phyloP scores from a whole-genome alignment of 2,888 invertebrate genomes.

The Sabatieria punctata region DNA sequence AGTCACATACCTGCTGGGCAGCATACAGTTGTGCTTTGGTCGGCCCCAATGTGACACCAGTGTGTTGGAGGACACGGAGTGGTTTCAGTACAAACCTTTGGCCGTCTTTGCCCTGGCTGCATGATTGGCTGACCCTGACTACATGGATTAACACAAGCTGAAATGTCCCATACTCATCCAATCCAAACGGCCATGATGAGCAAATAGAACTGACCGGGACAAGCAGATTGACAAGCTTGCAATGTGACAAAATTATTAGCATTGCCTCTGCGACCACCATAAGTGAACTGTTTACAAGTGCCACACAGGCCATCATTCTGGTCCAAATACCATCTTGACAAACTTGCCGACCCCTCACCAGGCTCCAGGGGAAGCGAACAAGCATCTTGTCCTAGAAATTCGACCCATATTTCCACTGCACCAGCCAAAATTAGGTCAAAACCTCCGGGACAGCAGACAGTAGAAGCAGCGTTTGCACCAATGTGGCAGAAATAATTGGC shows the following conservation, averaged over 20 bases:
- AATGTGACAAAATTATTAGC: background rate
- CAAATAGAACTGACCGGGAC: background rate
- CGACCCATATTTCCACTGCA: too few species aligned
- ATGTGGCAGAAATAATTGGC: conserved; percentile 5
- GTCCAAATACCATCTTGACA: background rate
- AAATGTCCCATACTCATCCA: background rate
- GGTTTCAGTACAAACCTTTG: conserved; percentile 16
- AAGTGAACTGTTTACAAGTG: background rate
- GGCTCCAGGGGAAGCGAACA: too few species aligned
- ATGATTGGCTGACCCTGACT: background rate
- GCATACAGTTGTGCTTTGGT: conserved; percentile 25
- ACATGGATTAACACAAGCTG: background rate
- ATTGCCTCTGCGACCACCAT: background rate
- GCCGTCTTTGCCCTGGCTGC: conserved; percentile 14
- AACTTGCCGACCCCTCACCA: too few species aligned
- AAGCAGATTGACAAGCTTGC: background rate
- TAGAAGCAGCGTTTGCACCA: conserved; percentile 4
- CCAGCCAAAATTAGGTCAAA: too few species aligned
- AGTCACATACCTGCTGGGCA: conserved; percentile 22
- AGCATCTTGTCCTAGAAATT: too few species aligned
- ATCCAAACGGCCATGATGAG: background rate
- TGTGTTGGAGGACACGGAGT: conserved; percentile 23
- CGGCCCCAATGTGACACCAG: conserved; percentile 27
- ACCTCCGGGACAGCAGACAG: conserved; percentile 15
- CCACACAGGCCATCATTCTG: background rate